phyloP scores from a whole-genome alignment of 2,113 vertebrate species.

The Junco hyemalis region DNA sequence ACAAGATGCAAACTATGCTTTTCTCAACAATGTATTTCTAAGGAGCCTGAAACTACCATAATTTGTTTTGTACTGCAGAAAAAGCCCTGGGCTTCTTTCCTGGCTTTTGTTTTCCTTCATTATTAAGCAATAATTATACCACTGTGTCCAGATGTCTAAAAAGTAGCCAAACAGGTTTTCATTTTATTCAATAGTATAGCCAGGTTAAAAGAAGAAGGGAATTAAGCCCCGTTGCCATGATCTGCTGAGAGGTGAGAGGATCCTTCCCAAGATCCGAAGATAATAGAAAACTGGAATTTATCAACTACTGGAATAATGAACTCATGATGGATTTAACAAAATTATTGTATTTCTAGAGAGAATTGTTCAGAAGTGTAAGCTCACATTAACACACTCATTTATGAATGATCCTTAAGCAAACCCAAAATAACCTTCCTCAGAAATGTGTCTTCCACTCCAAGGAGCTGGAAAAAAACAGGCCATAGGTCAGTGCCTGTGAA shows the following conservation, averaged over 20 bases:
- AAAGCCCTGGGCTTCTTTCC: neutral
- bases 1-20: neutral
- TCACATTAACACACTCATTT: neutral
- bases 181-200: neutral
- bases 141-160: neutral
- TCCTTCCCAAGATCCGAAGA: neutral
- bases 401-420: neutral
- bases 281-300: neutral
- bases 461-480: conserved; percentile 68
- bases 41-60: neutral
- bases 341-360: neutral
- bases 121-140: neutral
- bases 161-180: neutral
- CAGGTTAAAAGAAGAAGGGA: neutral
- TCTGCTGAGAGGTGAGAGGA: neutral
- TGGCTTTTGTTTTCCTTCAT: neutral
- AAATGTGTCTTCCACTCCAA: conserved; percentile 2
- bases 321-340: neutral
- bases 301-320: neutral
- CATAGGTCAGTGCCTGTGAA: conserved; percentile 59
- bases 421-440: neutral
- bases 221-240: neutral
- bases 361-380: neutral
- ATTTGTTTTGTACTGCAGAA: neutral
- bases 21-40: neutral